Evolutionary conservation across 2,888 invertebrate species (phyloP).

Genomic region (Harmothoe impar): DNA sequence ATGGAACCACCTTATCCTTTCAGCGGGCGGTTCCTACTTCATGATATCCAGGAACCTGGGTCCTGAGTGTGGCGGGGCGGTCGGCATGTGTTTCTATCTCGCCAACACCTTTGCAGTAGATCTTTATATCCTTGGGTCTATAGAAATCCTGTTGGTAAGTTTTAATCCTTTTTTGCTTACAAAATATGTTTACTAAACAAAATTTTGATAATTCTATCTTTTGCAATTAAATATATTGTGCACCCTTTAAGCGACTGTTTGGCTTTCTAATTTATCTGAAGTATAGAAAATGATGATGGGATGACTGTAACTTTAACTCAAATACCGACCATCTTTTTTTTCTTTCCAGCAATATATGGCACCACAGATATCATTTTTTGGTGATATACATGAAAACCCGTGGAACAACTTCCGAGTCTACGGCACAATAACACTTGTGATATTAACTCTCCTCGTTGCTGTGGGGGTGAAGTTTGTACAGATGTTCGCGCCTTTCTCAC

Average conservation of each 20-base stretch:
- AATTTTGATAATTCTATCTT: too few relatives aligned
- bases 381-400: constrained; percentile 88
- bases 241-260: too few relatives aligned
- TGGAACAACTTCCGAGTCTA: constrained; percentile 98
- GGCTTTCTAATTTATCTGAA: too few relatives aligned
- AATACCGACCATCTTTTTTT: too few relatives aligned
- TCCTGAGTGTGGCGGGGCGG: constrained; percentile 74
- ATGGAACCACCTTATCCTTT: background rate
- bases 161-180: background rate
- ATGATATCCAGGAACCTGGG: constrained; percentile 75
- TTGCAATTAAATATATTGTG: background rate
- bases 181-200: background rate
- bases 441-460: constrained; percentile 95
- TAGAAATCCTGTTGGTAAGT: constrained; percentile 74
- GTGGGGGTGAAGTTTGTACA: constrained; percentile 98
- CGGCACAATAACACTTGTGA: constrained; percentile 92
- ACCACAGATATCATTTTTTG: constrained; percentile 91
- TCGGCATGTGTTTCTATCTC: constrained; percentile 75
- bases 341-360: constrained; percentile 72
- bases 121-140: constrained; percentile 73
- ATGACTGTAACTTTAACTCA: too few relatives aligned
- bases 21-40: constrained; percentile 74
- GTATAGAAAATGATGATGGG: too few relatives aligned
- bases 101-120: constrained; percentile 75
- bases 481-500: constrained; percentile 96